phyloP scores from a whole-genome alignment of 2,113 vertebrate genomes.

The Pseudopodoces humilis region DNA sequence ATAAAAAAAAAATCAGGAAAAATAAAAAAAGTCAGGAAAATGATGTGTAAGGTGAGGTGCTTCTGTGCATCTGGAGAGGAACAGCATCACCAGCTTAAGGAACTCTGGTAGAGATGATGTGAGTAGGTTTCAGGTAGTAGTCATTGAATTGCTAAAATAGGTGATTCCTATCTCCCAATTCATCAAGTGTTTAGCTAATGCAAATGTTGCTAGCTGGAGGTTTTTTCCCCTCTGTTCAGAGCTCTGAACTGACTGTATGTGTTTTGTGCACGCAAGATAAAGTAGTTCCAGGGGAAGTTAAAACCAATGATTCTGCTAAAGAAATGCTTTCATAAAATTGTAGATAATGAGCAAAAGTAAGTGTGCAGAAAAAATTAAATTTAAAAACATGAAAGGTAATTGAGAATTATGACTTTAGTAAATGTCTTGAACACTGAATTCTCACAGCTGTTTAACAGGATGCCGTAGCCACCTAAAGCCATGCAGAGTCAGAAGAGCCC shows the following conservation, averaged over 20 bases:
- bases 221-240: not conserved
- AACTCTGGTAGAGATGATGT: not conserved
- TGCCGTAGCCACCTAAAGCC: not conserved
- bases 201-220: not conserved
- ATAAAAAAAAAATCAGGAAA: not conserved
- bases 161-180: not conserved
- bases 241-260: not conserved
- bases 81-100: accelerated
- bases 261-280: not conserved
- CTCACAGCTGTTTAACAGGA: not conserved
- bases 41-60: not conserved
- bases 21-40: not conserved
- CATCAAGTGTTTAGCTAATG: not conserved
- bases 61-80: not conserved
- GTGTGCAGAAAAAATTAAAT: not conserved
- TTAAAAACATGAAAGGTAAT: not conserved
- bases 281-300: not conserved
- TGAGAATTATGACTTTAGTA: not conserved
- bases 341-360: not conserved
- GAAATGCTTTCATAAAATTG: not conserved
- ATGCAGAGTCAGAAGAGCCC: not conserved
- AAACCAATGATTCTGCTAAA: not conserved
- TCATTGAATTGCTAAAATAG: not conserved
- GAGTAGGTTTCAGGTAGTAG: not conserved
- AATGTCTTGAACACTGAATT: not conserved